Conservation (phyloP, 2,797 vertebrate species). For the Premnoplex brunnescens region DNA sequence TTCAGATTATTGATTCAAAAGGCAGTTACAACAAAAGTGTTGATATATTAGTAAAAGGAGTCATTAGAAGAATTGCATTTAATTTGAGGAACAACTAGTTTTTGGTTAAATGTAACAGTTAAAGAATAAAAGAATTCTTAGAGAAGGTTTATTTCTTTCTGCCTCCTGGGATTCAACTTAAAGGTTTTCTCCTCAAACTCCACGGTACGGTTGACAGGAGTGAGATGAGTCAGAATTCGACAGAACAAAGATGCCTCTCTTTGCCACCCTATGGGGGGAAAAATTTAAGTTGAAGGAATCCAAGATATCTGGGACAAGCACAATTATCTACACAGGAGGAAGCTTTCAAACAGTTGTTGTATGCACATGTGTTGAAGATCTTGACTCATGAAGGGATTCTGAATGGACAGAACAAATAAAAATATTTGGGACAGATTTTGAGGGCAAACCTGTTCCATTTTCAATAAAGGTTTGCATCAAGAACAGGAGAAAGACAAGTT, state of each 20-base stretch:
- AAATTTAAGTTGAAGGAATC: not conserved
- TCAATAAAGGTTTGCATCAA: fast-evolving
- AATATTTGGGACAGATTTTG: not conserved
- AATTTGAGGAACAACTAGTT: not conserved
- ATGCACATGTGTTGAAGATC: not conserved
- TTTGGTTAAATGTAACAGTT: not conserved
- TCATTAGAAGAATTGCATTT: constrained; percentile 14
- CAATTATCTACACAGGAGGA: not conserved
- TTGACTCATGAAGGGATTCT: not conserved
- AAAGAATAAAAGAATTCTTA: not conserved
- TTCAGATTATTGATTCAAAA: constrained; percentile 30
- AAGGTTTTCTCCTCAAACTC: not conserved
- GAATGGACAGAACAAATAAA: not conserved
- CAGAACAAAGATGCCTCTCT: not conserved
- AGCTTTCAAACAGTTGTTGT: not conserved
- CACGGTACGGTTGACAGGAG: not conserved
- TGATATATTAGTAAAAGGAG: not conserved
- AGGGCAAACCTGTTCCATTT: not conserved
- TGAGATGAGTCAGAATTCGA: not conserved
- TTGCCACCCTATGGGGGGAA: not conserved
- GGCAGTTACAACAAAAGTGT: constrained; percentile 1
- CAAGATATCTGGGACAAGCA: not conserved
- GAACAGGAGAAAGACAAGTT: not conserved
- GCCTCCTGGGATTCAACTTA: not conserved
- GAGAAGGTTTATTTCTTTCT: not conserved